Base-by-base conservation (phyloP, 1,140 invertebrate genomes). In the Drosophila burlai region DNA sequence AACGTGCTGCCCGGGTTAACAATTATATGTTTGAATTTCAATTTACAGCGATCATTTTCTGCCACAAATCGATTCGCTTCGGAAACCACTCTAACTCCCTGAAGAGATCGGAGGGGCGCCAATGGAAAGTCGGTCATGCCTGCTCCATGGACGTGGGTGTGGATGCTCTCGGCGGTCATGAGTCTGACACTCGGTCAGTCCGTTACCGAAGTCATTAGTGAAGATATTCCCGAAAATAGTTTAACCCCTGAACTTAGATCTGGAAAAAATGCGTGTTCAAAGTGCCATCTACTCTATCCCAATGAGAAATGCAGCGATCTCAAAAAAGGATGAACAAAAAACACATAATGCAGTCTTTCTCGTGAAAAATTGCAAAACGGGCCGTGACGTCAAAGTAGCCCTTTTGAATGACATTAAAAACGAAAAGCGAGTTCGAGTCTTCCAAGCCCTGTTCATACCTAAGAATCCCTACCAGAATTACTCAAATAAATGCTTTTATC, bases 11-110 rank as follows among this genome's bases (percentile, higher is more conserved):
- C 40, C 45, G 43, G 64, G 40, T 59, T 64, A 65, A 81, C 64
- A 49, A 81, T 81, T 79, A 79, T 79, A 54, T 77, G 75, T 64
- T 76, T 81, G 59, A 81, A 64, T 64, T 81, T 81, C 65, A 81
- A 74, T 68, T 79, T 73, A 79, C 58, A 65, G 38, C 64, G 65
- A 61, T 80, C 81, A 80, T 71, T 83, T 79, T 46, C 57, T 59
- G 69, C 42, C 59, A 54, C 69, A 58, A 83, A 83, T 69, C 60
- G 60, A 83, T 83, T 83, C 69, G 81, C 18, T 64, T 43, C 59
- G 75, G 46, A 36, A 29, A 58, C 49, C 21, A 55, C 46, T 61
- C 38, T 21, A 55, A 60, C 50, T 78, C 46, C 49, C 26, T 43
- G 46, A 36, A 58, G 45, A 78, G 54, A 60, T 73, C 69, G 49